These are phyloP conservation scores for Eustalomyia histrio DNA, from an alignment of 2,888 invertebrate genomes.

Conservation along the genomic window DNA sequence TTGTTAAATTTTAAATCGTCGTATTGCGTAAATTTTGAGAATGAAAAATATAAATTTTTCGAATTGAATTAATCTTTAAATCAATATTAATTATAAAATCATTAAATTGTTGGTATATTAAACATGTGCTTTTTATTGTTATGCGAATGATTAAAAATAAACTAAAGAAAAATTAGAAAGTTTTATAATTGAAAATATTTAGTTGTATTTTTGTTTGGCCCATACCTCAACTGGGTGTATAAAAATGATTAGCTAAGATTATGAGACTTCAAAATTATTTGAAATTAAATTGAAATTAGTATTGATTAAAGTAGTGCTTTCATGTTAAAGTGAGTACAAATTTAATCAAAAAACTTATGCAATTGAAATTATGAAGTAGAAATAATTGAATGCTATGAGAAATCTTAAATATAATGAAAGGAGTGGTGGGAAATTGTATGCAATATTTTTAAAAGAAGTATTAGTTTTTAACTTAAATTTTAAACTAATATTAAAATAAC, in stretches of 20 bases:
- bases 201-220: neutral
- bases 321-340: neutral
- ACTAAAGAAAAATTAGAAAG: conserved; percentile 6
- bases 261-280: neutral
- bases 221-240: neutral
- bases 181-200: neutral
- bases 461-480: too few relatives aligned
- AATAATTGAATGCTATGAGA: too few relatives aligned
- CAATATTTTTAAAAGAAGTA: too few relatives aligned
- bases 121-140: neutral
- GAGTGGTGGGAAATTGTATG: too few relatives aligned
- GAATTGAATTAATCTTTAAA: conserved; percentile 8
- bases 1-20: conserved; percentile 38
- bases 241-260: neutral
- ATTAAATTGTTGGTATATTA: conserved; percentile 3
- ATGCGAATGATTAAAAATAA: neutral
- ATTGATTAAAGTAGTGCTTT: neutral
- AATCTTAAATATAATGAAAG: too few relatives aligned
- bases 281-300: conserved; percentile 2
- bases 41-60: neutral
- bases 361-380: neutral
- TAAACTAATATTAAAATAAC: too few relatives aligned
- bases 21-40: conserved; percentile 34
- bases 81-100: conserved; percentile 37
- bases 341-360: neutral